Evolutionary conservation across 1,140 invertebrate genomes (phyloP), one percentile per base, ranked within the genome.

Genomic region (Latrodectus geometricus): DNA sequence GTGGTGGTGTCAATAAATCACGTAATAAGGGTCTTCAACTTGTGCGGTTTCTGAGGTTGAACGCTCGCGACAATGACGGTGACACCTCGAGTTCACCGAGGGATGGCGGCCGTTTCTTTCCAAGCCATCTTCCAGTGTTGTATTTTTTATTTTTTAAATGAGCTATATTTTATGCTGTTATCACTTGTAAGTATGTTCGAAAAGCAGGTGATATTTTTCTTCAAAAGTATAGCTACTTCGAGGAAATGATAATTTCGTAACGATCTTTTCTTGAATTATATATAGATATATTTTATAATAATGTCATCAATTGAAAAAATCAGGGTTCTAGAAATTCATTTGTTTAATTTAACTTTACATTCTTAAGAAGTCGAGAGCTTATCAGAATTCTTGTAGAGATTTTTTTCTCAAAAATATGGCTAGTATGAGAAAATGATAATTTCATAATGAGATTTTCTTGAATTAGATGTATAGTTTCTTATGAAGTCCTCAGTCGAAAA

Each of bases 51-150:
- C 11, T 61, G 15, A 50, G 65, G 80, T 84, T 84, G 82, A 84
- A 84, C 82, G 82, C 9, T 76, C 82, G 82, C 73, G 82, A 84
- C 82, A 84, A 84, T 84, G 56, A 49, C 74, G 82, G 82, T 84
- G 82, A 84, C 82, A 84, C 72, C 82, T 84, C 54, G 72, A 69
- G 72, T 76, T 84, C 82, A 84, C 68, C 82, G 72, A 84, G 82
- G 73, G 73, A 48, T 84, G 82, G 35, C 61, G n/a, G 61, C 48
- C 82, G 52, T 84, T 14, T 76, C 73, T 84, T 54, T 68, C 48
- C 20, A 73, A 48, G 8, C 8, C 0, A 8, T n/a, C 23, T 75
- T 65, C 23, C 4, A 14, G 54, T 61, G 54, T 61, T 61, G 8
- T 49, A 9, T 74, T 74, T 56, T 82, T 65, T 48, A 21, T 74